Evolutionary conservation across 1,140 invertebrate genomes (phyloP), one percentile per base, ranked within the genome.

Genomic region (Pinna nobilis): DNA sequence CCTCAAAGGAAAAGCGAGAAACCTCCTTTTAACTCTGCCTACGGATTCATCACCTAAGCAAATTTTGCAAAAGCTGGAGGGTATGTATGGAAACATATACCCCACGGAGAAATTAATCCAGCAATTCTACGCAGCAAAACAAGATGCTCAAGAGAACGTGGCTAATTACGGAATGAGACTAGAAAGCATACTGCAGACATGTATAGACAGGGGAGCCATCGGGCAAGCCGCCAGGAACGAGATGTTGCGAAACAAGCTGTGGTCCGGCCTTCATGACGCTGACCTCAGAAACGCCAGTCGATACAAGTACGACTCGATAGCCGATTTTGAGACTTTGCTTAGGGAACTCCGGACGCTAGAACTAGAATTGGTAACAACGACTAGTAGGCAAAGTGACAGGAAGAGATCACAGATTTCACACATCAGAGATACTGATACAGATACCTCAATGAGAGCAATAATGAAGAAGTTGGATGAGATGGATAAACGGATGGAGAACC

Each of bases 81-180:
- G 33, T 23, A 28, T 61, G 1, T 61, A 61, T 61, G 59, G 59
- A 2, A 61, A 61, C 30, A 41, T 61, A 3, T 61, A 61, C 37
- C 33, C 59, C 5, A 61, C n/a, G 15, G 33, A 61, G 30, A 41
- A 37, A 20, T 15, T 61, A 20, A 37, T 61, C 41, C 33, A 61
- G 35, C 33, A 61, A 39, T 61, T 61, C 20, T 61, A 61, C 30
- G n/a, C 3, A 18, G 33, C 18, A n/a, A 60, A 32, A 32, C 57
- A 60, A 23, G 30, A 60, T 18, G 6, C 13, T 39, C n/a, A 37
- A 25, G 33, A 61, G 37, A 61, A 5, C 20, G 59, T 41, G 41
- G 59, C 37, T n/a, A 37, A 61, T 15, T 61, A 23, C 41, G 59
- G 59, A 20, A 61, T 61, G 59, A 61, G 13, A 39, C 25, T 61